Base-by-base conservation (phyloP, 2,113 vertebrate species). In the Ciconia maguari region DNA sequence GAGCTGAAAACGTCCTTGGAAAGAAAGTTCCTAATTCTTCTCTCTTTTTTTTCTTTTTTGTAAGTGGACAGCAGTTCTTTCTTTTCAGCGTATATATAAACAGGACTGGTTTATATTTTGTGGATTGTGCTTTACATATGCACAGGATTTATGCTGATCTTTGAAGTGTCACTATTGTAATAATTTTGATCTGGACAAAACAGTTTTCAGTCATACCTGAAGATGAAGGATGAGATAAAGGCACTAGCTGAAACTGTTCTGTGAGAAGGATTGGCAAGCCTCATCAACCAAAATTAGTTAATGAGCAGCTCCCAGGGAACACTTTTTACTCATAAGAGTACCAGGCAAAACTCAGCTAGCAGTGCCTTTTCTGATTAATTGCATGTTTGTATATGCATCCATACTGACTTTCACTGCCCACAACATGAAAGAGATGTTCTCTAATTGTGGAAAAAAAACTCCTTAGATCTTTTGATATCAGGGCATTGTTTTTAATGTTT, bases 381-480 rank as follows among this genome's bases (percentile, higher is more conserved):
- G 27, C 36, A 7, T 30, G 12, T 66, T 83, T 55, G 19, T 52
- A 22, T 29, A 13, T 54, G 16, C 26, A 30, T 72, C 27, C 18
- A 10, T 61, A 25, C 13, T 54, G 41, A 36, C 10, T 64, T 79
- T n/a, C 18, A 30, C 34, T 64, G 34, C 61, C 55, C 26, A 9
- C 44, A 54, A 25, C 8, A 16, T 52, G 18, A 13, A 21, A 83
- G 54, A 36, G 3, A 13, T 41, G 5, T 32, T 79, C 61, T 83
- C 7, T 32, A 49, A 32, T 12, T 54, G 55, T 41, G 71, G 6
- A 2, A 12, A 25, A 42, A 52, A 12, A 12, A 1, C 0, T 2
- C 5, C 16, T 30, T 80, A 10, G 15, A 60, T 65, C 30, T 71
- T 64, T 55, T 7, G 20, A 27, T 71, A 22, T 34, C 20, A 15